Evolutionary conservation across 2,113 vertebrate species (phyloP).

Genomic region (Hydrolagus affinis): DNA sequence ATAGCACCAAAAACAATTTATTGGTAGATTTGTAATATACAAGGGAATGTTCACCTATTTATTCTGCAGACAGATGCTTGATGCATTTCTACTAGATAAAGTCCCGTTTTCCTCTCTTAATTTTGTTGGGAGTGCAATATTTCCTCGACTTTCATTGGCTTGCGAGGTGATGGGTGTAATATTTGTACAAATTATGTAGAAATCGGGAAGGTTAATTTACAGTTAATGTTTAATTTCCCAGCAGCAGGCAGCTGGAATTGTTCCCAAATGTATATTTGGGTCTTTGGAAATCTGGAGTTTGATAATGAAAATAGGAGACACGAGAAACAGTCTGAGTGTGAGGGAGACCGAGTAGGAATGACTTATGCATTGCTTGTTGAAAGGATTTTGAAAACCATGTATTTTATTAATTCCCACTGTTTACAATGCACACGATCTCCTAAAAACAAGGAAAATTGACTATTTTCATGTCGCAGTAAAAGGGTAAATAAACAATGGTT

Average conservation of each 20-base stretch:
- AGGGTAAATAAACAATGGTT: slow-evolving; percentile 75
- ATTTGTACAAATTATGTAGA: slow-evolving; percentile 49
- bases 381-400: slow-evolving; percentile 55
- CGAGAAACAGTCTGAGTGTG: slow-evolving; percentile 53
- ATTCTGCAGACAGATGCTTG: slow-evolving; percentile 59
- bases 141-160: slow-evolving; percentile 50
- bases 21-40: slow-evolving; percentile 10
- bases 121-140: slow-evolving; percentile 86
- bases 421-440: slow-evolving; percentile 75
- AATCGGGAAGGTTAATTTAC: slow-evolving; percentile 52
- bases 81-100: slow-evolving; percentile 53
- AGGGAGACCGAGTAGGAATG: slow-evolving; percentile 38
- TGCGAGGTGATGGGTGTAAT: slow-evolving; percentile 52
- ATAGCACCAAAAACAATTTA: not conserved
- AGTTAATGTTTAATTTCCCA: slow-evolving; percentile 45
- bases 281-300: slow-evolving; percentile 59
- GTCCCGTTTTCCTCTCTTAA: slow-evolving; percentile 50
- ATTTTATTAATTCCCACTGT: slow-evolving; percentile 66
- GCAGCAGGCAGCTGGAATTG: slow-evolving; percentile 66
- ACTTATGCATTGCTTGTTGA: slow-evolving; percentile 56
- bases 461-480: slow-evolving; percentile 67
- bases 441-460: slow-evolving; percentile 52
- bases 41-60: not conserved
- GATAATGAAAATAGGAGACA: slow-evolving; percentile 40
- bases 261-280: slow-evolving; percentile 64